phyloP scores from a whole-genome alignment of 2,888 invertebrate species.

The Sarcophaga subvicina region DNA sequence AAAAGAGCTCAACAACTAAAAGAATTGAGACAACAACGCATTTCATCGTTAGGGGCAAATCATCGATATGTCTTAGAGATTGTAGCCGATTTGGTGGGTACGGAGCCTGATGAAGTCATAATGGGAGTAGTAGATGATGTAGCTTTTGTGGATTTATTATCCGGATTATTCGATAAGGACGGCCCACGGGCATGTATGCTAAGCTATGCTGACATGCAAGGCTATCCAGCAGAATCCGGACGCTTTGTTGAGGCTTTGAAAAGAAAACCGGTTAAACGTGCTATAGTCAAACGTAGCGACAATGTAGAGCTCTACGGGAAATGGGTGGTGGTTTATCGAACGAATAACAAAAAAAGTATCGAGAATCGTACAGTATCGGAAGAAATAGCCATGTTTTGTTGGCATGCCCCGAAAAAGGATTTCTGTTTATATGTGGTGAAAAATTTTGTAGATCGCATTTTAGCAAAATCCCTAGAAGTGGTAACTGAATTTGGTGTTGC shows the following conservation, averaged over 20 bases:
- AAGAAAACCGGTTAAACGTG: slow-evolving; percentile 82
- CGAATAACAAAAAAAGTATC: slow-evolving; percentile 84
- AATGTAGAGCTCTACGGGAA: slow-evolving; percentile 84
- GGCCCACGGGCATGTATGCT: slow-evolving; percentile 86
- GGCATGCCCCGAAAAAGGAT: slow-evolving; percentile 71
- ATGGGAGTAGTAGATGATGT: slow-evolving; percentile 89
- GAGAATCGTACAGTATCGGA: slow-evolving; percentile 86
- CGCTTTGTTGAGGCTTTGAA: slow-evolving; percentile 75
- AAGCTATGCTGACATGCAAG: slow-evolving; percentile 86
- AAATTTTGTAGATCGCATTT: slow-evolving; percentile 75
- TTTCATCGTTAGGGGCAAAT: slow-evolving; percentile 75
- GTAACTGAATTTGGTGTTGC: slow-evolving; percentile 84
- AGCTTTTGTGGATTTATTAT: slow-evolving; percentile 84
- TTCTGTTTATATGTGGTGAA: slow-evolving; percentile 73
- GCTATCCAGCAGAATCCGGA: slow-evolving; percentile 83
- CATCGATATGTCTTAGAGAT: slow-evolving; percentile 88
- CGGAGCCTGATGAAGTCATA: slow-evolving; percentile 86
- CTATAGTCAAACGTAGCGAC: slow-evolving; percentile 86
- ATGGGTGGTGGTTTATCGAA: slow-evolving; percentile 88
- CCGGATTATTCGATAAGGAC: slow-evolving; percentile 85
- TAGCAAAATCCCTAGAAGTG: slow-evolving; percentile 82
- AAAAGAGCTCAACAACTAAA: slow-evolving; percentile 73
- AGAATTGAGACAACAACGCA: slow-evolving; percentile 75
- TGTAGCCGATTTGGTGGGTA: slow-evolving; percentile 86
- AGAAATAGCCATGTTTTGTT: slow-evolving; percentile 75